These are phyloP conservation scores for Pollenia angustigena DNA, from an alignment of 2,888 invertebrate species.

Conservation along the genomic window DNA sequence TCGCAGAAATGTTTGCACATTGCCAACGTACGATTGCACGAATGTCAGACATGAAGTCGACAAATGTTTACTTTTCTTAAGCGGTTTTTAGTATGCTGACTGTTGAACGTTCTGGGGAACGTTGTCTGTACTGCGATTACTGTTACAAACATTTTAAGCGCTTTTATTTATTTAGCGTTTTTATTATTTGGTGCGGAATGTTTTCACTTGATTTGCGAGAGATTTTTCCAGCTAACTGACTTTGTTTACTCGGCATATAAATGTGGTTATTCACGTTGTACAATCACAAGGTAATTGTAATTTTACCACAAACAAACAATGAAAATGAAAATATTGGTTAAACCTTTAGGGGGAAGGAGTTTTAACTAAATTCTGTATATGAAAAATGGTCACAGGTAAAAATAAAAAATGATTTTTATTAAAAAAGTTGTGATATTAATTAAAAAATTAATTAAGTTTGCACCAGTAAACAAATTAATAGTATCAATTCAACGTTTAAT, in stretches of 20 bases:
- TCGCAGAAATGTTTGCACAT: slow-evolving; percentile 1
- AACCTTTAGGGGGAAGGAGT: neutral
- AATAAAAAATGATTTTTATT: too few species aligned
- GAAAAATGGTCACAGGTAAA: too few species aligned
- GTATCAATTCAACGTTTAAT: too few species aligned
- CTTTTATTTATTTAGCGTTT: slow-evolving; percentile 60
- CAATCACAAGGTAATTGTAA: slow-evolving; percentile 18
- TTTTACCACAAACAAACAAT: slow-evolving; percentile 1
- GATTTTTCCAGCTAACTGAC: slow-evolving; percentile 34
- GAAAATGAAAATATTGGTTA: neutral
- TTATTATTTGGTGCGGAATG: slow-evolving; percentile 50
- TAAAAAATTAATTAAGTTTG: too few species aligned
- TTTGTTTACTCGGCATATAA: slow-evolving; percentile 40
- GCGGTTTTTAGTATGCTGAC: slow-evolving; percentile 35
- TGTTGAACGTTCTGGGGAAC: slow-evolving; percentile 19
- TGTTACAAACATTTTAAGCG: slow-evolving; percentile 16
- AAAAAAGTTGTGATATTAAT: too few species aligned
- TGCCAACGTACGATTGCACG: slow-evolving; percentile 1
- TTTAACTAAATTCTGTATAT: neutral
- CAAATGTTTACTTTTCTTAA: slow-evolving; percentile 54
- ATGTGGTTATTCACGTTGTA: neutral
- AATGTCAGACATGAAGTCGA: slow-evolving; percentile 8
- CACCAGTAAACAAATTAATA: too few species aligned
- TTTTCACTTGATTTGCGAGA: slow-evolving; percentile 61
- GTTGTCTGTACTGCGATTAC: neutral